phyloP scores from a whole-genome alignment of 1,140 invertebrate species.

The Trichonephila clavata region DNA sequence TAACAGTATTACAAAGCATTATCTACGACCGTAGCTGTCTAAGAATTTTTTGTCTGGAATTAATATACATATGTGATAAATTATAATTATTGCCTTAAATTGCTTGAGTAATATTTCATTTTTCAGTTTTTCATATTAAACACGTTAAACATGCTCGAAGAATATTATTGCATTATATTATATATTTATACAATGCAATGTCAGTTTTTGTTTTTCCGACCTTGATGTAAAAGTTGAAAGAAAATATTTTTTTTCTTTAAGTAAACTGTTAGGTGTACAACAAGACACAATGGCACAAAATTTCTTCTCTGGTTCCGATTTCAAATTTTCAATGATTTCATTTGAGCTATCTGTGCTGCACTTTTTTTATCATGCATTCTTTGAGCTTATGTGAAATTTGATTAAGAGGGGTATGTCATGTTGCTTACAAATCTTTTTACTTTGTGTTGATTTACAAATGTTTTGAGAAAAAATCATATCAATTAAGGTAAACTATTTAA shows the following conservation, averaged over 20 bases:
- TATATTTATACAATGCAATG: background rate
- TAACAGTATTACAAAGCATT: background rate
- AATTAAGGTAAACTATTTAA: too few relatives aligned
- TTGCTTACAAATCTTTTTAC: background rate
- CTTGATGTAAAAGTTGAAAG: background rate
- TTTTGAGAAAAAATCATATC: too few relatives aligned
- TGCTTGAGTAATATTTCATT: background rate
- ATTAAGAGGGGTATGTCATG: background rate
- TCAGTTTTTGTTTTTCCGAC: background rate
- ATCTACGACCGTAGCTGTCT: constrained; percentile 35
- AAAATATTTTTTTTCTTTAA: background rate
- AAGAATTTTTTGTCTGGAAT: constrained; percentile 69
- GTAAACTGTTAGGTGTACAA: background rate
- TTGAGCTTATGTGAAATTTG: background rate
- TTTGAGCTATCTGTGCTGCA: background rate
- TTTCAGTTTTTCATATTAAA: background rate
- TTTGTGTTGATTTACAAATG: background rate
- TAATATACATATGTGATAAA: constrained; percentile 61
- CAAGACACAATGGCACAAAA: background rate
- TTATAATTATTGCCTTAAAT: background rate
- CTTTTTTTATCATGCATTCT: background rate
- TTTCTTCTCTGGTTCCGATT: background rate
- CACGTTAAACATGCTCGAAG: background rate
- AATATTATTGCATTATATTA: background rate
- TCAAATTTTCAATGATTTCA: background rate